phyloP scores from a whole-genome alignment of 2,113 vertebrate species.

The Apodemus speciosus region DNA sequence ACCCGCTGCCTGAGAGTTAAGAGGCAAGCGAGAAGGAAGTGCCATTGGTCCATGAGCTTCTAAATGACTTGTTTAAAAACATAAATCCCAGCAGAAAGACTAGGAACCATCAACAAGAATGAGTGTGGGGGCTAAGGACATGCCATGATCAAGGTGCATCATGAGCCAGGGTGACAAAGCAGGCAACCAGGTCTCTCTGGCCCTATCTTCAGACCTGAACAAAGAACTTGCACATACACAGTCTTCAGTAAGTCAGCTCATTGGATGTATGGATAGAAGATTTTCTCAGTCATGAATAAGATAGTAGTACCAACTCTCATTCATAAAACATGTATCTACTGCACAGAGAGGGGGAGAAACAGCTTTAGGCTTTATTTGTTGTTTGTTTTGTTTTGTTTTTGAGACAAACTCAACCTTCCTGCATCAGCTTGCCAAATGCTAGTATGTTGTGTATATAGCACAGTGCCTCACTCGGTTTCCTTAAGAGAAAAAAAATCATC shows the following conservation, averaged over 20 bases:
- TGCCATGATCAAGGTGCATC: background rate
- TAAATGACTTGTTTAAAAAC: background rate
- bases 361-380: background rate
- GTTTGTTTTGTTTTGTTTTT: background rate
- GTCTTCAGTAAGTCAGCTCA: background rate
- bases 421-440: background rate
- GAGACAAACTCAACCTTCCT: background rate
- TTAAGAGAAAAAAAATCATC: background rate
- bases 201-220: background rate
- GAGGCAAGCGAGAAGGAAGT: background rate
- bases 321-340: background rate
- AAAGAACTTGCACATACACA: conserved; percentile 3
- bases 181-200: background rate
- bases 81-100: background rate
- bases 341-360: background rate
- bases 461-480: background rate
- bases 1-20: background rate
- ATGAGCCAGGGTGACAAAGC: background rate
- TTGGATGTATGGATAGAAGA: background rate
- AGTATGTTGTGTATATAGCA: background rate
- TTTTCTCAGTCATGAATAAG: conserved; percentile 18
- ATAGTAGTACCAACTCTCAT: background rate
- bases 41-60: background rate
- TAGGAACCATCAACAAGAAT: background rate
- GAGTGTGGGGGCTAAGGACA: background rate